phyloP scores from a whole-genome alignment of 2,113 vertebrate species.

The Petromus typicus region DNA sequence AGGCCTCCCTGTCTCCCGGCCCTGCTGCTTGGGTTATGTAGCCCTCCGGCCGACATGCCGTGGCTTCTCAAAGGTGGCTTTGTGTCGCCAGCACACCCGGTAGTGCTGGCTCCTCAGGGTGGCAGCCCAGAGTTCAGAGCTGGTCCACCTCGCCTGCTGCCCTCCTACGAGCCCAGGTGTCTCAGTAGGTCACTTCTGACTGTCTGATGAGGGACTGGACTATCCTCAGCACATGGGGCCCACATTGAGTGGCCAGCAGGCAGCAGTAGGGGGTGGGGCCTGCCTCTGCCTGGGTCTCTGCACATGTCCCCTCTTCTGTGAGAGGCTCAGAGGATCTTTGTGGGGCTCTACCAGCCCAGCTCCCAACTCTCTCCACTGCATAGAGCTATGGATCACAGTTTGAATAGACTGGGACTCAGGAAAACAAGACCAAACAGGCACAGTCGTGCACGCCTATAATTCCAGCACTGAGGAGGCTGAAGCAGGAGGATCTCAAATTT shows the following conservation, averaged over 20 bases:
- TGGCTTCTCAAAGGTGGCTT: background rate
- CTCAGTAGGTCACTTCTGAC: background rate
- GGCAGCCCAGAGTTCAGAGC: background rate
- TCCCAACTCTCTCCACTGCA: no score
- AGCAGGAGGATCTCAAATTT: background rate
- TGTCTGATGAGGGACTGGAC: background rate
- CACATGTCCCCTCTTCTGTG: background rate
- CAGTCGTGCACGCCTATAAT: background rate
- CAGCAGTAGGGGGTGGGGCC: rapidly evolving
- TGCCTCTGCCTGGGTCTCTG: rapidly evolving
- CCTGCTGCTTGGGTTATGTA: background rate
- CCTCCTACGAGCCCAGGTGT: background rate
- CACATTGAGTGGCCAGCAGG: rapidly evolving
- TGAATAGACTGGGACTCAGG: background rate
- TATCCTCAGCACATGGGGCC: rapidly evolving
- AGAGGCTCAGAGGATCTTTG: background rate
- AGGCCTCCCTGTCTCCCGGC: background rate
- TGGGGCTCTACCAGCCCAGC: background rate
- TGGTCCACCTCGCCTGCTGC: background rate
- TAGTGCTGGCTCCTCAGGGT: background rate
- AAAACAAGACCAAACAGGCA: no score
- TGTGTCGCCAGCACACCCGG: background rate
- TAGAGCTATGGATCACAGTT: background rate
- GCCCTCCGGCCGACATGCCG: background rate
- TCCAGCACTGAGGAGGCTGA: background rate